A percentile compares a stretch with the other conserved stretches of the same genome.
phyloP scores from a whole-genome alignment of 2,888 invertebrate genomes.

The Bellardia pandia region DNA sequence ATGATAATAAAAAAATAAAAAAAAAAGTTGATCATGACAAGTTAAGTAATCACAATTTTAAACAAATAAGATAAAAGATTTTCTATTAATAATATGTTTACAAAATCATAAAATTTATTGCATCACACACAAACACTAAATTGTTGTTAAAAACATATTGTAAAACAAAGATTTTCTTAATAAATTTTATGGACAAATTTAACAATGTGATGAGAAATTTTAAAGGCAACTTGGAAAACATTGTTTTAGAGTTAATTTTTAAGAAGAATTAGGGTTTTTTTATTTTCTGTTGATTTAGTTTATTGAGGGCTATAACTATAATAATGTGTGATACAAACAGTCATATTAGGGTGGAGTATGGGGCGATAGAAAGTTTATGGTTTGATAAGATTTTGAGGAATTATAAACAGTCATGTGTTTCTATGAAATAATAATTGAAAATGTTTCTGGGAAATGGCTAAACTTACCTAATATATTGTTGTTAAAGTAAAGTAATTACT shows the following conservation, averaged over 20 bases:
- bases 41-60: neutral
- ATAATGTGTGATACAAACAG: too few relatives aligned
- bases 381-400: too few relatives aligned
- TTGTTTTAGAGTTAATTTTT: too few relatives aligned
- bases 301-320: too few relatives aligned
- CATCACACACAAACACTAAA: neutral
- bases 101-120: neutral
- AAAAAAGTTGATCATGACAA: neutral
- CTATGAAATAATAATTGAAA: too few relatives aligned
- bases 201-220: neutral
- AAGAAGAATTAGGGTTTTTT: neutral
- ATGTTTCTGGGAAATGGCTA: neutral
- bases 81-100: neutral
- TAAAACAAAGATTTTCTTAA: neutral
- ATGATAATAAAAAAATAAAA: neutral
- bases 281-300: too few relatives aligned
- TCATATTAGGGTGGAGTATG: too few relatives aligned
- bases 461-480: constrained; percentile 27
- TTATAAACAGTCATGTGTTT: too few relatives aligned
- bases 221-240: too few relatives aligned
- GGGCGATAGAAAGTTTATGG: too few relatives aligned
- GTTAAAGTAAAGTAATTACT: neutral
- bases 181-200: neutral
- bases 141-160: neutral
- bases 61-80: neutral